phyloP scores from a whole-genome alignment of 2,797 vertebrate genomes.

The Melanotaenia nigrans region DNA sequence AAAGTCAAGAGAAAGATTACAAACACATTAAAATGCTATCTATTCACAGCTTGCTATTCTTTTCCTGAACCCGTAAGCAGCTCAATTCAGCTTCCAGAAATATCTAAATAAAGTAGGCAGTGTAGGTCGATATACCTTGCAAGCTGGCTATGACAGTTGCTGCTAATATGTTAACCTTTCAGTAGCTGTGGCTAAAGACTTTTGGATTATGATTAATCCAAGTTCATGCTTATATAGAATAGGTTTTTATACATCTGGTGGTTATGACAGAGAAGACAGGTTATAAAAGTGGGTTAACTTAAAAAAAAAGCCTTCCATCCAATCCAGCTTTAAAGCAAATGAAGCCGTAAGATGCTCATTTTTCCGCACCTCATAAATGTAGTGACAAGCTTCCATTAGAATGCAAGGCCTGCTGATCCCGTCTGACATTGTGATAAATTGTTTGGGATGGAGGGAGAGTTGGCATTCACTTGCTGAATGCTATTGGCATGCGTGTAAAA shows the following conservation, averaged over 20 bases:
- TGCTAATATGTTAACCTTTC: not conserved
- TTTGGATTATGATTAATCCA: not conserved
- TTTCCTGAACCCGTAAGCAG: not conserved
- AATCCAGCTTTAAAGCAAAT: not conserved
- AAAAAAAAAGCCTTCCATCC: not conserved
- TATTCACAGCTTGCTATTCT: not conserved
- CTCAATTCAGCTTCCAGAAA: not conserved
- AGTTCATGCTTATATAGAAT: not conserved
- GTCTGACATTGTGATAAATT: slow-evolving; percentile 45
- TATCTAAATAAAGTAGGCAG: not conserved
- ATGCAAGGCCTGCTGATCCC: slow-evolving; percentile 29
- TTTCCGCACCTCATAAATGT: slow-evolving; percentile 14
- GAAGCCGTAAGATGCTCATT: slow-evolving; percentile 23
- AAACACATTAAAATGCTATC: not conserved
- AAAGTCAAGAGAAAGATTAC: not conserved
- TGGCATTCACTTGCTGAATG: slow-evolving; percentile 13
- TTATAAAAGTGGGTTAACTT: too few species aligned
- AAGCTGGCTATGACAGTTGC: not conserved
- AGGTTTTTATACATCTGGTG: not conserved
- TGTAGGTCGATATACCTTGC: not conserved
- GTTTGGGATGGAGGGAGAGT: slow-evolving; percentile 16
- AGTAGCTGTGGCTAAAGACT: not conserved
- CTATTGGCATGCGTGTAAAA: slow-evolving; percentile 37
- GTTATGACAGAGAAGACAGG: too few species aligned
- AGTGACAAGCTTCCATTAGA: slow-evolving; percentile 27